Conservation (phyloP, 2,888 invertebrate genomes). For the Linnaemya tessellans region DNA sequence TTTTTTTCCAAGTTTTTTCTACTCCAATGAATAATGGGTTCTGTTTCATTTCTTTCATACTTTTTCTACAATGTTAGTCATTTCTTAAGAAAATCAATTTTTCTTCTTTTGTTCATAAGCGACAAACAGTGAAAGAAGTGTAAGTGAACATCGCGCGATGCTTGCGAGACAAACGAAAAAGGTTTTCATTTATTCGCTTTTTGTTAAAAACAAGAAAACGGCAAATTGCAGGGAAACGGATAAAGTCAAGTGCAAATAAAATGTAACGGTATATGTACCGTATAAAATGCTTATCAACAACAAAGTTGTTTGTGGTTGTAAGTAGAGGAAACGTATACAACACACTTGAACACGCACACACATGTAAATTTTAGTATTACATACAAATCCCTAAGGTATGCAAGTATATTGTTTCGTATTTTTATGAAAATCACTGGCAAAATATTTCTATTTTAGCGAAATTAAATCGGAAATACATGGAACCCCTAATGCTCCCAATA, state of each 20-base stretch:
- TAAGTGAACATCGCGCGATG: slow-evolving; percentile 62
- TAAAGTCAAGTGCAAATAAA: slow-evolving; percentile 69
- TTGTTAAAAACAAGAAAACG: slow-evolving; percentile 11
- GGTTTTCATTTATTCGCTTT: slow-evolving; percentile 9
- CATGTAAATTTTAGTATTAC: slow-evolving; percentile 9
- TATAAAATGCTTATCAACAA: slow-evolving; percentile 11
- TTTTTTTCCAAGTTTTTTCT: slow-evolving; percentile 42
- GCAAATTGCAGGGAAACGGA: slow-evolving; percentile 32
- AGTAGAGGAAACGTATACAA: not conserved
- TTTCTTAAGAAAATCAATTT: slow-evolving; percentile 71
- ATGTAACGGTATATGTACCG: slow-evolving; percentile 51
- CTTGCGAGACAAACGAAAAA: slow-evolving; percentile 51
- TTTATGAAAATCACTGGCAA: slow-evolving; percentile 2
- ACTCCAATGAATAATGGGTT: slow-evolving; percentile 67
- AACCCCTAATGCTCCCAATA: not conserved
- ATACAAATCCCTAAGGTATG: slow-evolving; percentile 53
- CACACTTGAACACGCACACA: not conserved
- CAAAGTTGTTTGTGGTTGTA: slow-evolving; percentile 30
- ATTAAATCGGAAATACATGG: slow-evolving; percentile 12
- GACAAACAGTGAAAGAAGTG: slow-evolving; percentile 63
- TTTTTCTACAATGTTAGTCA: slow-evolving; percentile 46
- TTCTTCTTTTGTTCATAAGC: slow-evolving; percentile 65
- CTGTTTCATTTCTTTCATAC: slow-evolving; percentile 41
- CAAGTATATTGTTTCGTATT: slow-evolving; percentile 41
- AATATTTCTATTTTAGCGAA: slow-evolving; percentile 11